Conservation (phyloP, 2,797 vertebrate genomes). For the Premnoplex brunnescens region DNA sequence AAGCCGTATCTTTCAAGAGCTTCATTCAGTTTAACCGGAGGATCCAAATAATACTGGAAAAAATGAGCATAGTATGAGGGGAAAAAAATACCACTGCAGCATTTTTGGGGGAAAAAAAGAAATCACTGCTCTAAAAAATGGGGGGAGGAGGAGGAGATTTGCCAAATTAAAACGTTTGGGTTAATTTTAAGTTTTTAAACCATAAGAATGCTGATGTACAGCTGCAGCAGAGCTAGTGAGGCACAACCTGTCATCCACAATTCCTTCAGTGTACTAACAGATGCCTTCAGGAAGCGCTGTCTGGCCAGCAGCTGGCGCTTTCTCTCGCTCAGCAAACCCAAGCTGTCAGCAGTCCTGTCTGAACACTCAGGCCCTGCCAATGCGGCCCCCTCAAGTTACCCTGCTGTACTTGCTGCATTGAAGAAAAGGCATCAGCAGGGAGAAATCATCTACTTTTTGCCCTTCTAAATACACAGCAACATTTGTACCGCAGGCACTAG, state of each 20-base stretch:
- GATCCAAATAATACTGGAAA: constrained; percentile 90
- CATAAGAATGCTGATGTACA: neutral
- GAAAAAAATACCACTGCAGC: neutral
- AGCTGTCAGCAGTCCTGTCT: accelerated
- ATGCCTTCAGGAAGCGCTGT: neutral
- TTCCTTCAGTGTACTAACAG: accelerated
- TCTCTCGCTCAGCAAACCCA: neutral
- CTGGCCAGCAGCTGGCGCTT: neutral
- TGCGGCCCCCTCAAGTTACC: neutral
- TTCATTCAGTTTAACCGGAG: constrained; percentile 84
- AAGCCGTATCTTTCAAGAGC: constrained; percentile 86
- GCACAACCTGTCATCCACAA: neutral
- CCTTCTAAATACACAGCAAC: neutral
- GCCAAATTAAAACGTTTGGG: neutral
- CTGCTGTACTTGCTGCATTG: accelerated
- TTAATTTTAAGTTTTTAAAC: neutral
- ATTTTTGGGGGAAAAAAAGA: neutral
- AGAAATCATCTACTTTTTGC: neutral
- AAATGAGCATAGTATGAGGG: neutral
- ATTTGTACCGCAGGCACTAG: neutral
- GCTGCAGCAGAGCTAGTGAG: neutral
- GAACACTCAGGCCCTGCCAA: neutral
- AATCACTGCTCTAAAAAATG: neutral
- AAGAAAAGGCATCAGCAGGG: neutral
- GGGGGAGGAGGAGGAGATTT: neutral